A percentile compares a stretch with the other conserved stretches of the same genome.
Evolutionary conservation across 64 coral and sea anemone genomes (phyloP).

Genomic region (Pocillopora damicornis): DNA sequence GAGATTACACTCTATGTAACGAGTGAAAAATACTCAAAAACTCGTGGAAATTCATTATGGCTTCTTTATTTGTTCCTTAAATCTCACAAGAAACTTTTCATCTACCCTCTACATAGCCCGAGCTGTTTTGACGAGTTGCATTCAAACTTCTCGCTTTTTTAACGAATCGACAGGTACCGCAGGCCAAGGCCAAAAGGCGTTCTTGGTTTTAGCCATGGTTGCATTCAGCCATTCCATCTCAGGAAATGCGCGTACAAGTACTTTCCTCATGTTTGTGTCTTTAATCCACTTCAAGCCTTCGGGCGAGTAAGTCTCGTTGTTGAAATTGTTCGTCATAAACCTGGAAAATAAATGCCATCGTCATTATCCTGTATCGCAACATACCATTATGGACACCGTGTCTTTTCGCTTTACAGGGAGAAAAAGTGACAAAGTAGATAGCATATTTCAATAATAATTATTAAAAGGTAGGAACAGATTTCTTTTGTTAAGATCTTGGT

Average conservation of each 20-base stretch:
- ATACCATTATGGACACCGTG: not conserved
- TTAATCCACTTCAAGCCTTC: constrained; percentile 80
- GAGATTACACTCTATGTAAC: no score
- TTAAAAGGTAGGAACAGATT: no score
- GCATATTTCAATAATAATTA: no score
- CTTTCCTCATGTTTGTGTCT: constrained; percentile 46
- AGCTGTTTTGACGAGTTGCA: not conserved
- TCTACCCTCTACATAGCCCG: no score
- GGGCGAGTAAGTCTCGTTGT: constrained; percentile 30
- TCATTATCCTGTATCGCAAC: not conserved
- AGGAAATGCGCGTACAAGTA: constrained; percentile 56
- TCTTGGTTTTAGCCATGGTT: constrained; percentile 39
- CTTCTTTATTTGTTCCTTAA: no score
- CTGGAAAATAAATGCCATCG: not conserved
- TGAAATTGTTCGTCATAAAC: constrained; percentile 79
- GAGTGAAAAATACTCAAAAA: no score
- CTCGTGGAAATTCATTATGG: no score
- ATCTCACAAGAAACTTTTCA: no score
- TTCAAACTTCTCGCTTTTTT: not conserved
- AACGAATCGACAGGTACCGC: not conserved
- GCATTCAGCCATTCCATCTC: constrained; percentile 17
- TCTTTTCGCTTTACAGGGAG: no score
- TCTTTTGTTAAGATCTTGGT: no score
- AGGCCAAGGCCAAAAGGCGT: constrained; percentile 84
- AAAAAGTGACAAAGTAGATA: no score